Evolutionary conservation across 2,888 invertebrate genomes (phyloP), one percentile per base, ranked within the genome.

Genomic region (Mesodorylaimus sp.): DNA sequence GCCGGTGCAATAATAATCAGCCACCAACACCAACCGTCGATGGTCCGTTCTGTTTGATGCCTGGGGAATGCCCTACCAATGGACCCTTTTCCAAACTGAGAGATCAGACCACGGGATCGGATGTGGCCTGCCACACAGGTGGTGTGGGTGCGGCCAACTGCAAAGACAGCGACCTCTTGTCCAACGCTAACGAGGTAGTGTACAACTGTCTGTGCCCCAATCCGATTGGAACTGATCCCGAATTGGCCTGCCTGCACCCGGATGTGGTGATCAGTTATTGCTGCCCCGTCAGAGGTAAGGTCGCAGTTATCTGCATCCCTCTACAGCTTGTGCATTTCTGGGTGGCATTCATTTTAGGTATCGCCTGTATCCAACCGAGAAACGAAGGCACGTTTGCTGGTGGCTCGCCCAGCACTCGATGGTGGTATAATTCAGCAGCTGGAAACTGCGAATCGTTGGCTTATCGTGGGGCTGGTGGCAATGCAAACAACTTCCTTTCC

Each of bases 341-440:
- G n/a, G n/a, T n/a, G n/a, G n/a, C n/a, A n/a, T n/a, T n/a, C n/a
- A n/a, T n/a, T n/a, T 32, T 16, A 32, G 32, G 10, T 32, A 10
- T 32, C 10, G 32, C 32, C 7, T 32, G 32, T 16, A 16, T 32
- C 32, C 7, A 10, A 16, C 32, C 32, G 32, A 32, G 7, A 16
- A 16, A 32, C 7, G 16, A 7, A 16, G 32, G 32, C 32, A 32
- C 32, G 32, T 32, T 32, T 32, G 16, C 10, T 16, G 32, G 64
- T 51, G 63, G 62, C 41, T 61, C 61, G 3, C 61, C 61, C 54
- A 59, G 57, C 42, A 64, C 61, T 51, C 57, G 64, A 10, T 64
- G 63, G 63, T 64, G 63, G 63, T 64, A 61, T 57, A 65, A 64
- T 51, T 62, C 64, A 21, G 62, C 62, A 50, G 62, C 64, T 23